Evolutionary conservation across 2,113 vertebrate species (phyloP).

Genomic region (Sialia sialis): DNA sequence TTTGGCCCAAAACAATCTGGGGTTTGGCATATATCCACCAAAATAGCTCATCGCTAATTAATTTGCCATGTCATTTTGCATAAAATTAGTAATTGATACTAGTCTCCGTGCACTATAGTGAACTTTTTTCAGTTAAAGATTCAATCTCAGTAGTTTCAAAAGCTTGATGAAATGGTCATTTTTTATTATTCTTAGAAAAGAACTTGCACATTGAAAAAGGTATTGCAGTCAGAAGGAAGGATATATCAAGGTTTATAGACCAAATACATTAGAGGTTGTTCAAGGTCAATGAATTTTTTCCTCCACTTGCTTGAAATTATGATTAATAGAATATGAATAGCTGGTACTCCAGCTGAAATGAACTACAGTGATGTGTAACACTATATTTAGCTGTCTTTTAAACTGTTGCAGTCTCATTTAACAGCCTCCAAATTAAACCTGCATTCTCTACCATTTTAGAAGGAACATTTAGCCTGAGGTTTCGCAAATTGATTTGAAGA

Average conservation of each 20-base stretch:
- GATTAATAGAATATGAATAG: slow-evolving; percentile 46
- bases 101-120: neutral
- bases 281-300: slow-evolving; percentile 68
- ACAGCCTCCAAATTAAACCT: neutral
- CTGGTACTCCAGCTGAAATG: slow-evolving; percentile 29
- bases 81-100: slow-evolving; percentile 71
- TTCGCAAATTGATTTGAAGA: neutral
- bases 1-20: slow-evolving; percentile 64
- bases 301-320: slow-evolving; percentile 41
- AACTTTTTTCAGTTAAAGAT: slow-evolving; percentile 12
- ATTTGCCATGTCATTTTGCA: slow-evolving; percentile 68
- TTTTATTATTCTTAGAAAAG: slow-evolving; percentile 47
- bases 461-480: neutral
- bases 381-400: slow-evolving; percentile 42
- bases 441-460: neutral
- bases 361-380: slow-evolving; percentile 26
- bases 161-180: slow-evolving; percentile 37
- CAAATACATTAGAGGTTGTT: slow-evolving; percentile 68
- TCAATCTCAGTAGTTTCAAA: slow-evolving; percentile 33
- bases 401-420: slow-evolving; percentile 10
- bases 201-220: slow-evolving; percentile 18
- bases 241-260: slow-evolving; percentile 67
- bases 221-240: slow-evolving; percentile 15
- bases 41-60: slow-evolving; percentile 70
- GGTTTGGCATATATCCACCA: slow-evolving; percentile 49